Conservation (phyloP, 1,140 invertebrate genomes). For the Holcopasites calliopsidis region DNA sequence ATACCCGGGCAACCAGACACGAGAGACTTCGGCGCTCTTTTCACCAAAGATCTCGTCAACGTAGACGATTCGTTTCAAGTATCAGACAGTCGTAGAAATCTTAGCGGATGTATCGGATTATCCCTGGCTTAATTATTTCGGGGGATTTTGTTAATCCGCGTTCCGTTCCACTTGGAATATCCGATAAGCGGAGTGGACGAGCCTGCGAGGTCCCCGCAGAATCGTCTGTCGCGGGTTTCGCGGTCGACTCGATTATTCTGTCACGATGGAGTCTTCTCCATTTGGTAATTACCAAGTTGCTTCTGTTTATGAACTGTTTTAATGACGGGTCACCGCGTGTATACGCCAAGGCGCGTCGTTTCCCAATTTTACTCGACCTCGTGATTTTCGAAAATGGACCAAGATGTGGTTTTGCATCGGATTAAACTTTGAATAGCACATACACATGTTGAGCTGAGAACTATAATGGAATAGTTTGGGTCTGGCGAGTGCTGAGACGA, state of each 20-base stretch:
- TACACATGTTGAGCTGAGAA: constrained; percentile 2
- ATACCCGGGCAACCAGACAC: not conserved
- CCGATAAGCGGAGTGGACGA: constrained; percentile 27
- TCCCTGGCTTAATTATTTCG: constrained; percentile 32
- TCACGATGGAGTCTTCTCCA: constrained; percentile 1
- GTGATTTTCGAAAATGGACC: too few species aligned
- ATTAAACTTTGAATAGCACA: not conserved
- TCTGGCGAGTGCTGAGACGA: not conserved
- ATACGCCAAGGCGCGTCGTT: not conserved
- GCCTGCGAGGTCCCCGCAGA: not conserved
- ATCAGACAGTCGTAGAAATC: not conserved
- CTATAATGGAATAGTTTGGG: not conserved
- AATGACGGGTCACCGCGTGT: not conserved
- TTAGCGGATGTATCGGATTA: constrained; percentile 25
- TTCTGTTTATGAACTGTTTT: constrained; percentile 10
- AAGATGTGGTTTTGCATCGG: not conserved
- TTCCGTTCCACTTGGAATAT: constrained; percentile 30
- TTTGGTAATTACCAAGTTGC: constrained; percentile 2
- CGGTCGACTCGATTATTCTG: constrained; percentile 19
- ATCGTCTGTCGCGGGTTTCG: not conserved
- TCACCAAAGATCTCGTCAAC: not conserved
- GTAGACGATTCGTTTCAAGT: not conserved
- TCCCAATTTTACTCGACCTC: not conserved
- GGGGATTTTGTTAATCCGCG: constrained; percentile 31
- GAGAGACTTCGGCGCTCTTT: not conserved